Percentiles rank a stretch among this genome's conserved stretches.
phyloP scores from a whole-genome alignment of 2,888 invertebrate genomes.

The Drosophila hamatofila region DNA sequence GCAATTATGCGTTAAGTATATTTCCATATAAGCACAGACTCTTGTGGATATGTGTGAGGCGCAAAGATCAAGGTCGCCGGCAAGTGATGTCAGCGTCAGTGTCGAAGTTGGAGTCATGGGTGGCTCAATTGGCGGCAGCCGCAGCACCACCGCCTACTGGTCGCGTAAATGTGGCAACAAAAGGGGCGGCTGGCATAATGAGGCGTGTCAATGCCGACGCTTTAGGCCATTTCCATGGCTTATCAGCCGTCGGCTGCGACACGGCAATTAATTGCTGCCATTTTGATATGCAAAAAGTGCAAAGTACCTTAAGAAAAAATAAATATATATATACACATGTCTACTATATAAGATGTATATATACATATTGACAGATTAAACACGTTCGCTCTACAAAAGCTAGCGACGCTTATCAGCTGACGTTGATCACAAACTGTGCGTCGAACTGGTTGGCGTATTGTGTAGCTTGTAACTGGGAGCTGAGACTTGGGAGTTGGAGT shows the following conservation, averaged over 20 bases:
- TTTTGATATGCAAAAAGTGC: conserved; percentile 75
- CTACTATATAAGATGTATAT: conserved; percentile 15
- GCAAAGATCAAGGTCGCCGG: conserved; percentile 71
- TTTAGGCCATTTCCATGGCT: conserved; percentile 70
- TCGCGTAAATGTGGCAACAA: conserved; percentile 74
- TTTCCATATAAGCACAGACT: conserved; percentile 38
- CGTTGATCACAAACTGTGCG: conserved; percentile 71
- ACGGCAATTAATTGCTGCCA: conserved; percentile 78
- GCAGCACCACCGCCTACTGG: conserved; percentile 34
- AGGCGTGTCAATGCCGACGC: conserved; percentile 81
- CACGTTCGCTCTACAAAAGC: conserved; percentile 49
- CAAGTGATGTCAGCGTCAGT: conserved; percentile 65
- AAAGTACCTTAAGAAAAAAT: conserved; percentile 45
- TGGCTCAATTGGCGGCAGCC: conserved; percentile 52
- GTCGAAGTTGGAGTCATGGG: conserved; percentile 61
- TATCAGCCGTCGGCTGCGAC: conserved; percentile 64
- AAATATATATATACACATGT: not conserved
- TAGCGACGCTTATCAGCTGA: conserved; percentile 70
- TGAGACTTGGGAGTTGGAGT: conserved; percentile 29
- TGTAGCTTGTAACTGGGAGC: conserved; percentile 24
- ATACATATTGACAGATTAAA: conserved; percentile 46
- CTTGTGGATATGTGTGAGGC: conserved; percentile 3
- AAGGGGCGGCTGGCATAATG: conserved; percentile 66
- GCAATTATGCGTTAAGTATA: conserved; percentile 72
- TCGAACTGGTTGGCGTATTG: conserved; percentile 51